Percentiles rank a stretch among this genome's conserved stretches.
Evolutionary conservation across 1,140 invertebrate genomes (phyloP).

Genomic region (Globodera ellingtonae): DNA sequence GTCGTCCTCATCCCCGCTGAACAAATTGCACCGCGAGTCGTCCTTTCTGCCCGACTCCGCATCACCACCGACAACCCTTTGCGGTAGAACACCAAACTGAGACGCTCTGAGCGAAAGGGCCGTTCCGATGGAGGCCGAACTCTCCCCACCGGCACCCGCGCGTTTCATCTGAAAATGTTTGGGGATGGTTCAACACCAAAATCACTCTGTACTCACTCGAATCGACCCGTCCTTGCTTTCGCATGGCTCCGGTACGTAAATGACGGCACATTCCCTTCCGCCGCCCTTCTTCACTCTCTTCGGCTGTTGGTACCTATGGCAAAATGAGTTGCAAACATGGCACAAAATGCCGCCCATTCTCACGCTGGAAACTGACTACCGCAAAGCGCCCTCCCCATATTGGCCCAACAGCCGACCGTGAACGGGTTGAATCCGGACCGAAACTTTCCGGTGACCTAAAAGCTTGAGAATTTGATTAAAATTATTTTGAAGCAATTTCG

Average conservation of each 20-base stretch:
- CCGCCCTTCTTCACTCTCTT: conserved; percentile 26
- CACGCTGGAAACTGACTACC: conserved; percentile 53
- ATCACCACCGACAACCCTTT: conserved; percentile 4
- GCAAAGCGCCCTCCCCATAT: conserved; percentile 46
- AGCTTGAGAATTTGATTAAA: conserved; percentile 11
- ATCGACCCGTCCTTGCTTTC: conserved; percentile 49
- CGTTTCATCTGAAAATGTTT: conserved; percentile 40
- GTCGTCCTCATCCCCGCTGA: conserved; percentile 34
- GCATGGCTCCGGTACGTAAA: conserved; percentile 46
- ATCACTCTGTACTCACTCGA: conserved; percentile 35
- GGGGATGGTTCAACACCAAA: neutral
- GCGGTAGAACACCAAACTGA: conserved; percentile 9
- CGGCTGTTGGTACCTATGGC: conserved; percentile 37
- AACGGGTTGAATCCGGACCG: conserved; percentile 64
- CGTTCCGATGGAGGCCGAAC: conserved; percentile 33
- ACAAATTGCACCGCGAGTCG: conserved; percentile 43
- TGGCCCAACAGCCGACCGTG: conserved; percentile 51
- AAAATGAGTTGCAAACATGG: conserved; percentile 12
- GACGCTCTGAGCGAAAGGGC: conserved; percentile 27
- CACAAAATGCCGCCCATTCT: conserved; percentile 8
- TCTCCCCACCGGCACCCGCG: conserved; percentile 28
- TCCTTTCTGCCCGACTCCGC: conserved; percentile 18
- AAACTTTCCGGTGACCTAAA: conserved; percentile 64
- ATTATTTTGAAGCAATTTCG: conserved; percentile 12
- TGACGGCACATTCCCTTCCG: conserved; percentile 37